Base-by-base conservation (phyloP, 1,140 invertebrate genomes). In the Eciton burchellii region DNA sequence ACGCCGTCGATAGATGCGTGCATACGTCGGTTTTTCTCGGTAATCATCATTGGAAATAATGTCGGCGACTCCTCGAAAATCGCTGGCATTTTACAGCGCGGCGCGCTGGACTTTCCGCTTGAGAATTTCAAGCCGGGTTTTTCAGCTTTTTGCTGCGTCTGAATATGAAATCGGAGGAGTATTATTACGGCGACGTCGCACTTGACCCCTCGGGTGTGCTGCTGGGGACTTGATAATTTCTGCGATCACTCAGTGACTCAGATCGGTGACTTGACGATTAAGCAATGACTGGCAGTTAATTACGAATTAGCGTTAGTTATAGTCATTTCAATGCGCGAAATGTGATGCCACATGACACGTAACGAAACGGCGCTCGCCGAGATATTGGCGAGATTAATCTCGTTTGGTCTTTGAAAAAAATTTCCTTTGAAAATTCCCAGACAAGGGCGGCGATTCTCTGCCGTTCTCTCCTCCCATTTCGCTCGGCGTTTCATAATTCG, bases 1-100 rank as follows among this genome's bases (percentile, higher is more conserved):
- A 90, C 72, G 63, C 88, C 60, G 24, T 72, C 68, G 70, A 57
- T n/a, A 49, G 59, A 66, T 85, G 84, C 81, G 70, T 85, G 85
- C 81, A 84, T 82, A 82, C 1, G 41, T 83, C 74, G 86, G 79
- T 79, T 85, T 76, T 92, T 92, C 91, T 89, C 54, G 81, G 71
- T 84, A 88, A 8, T 26, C 8, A 24, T 8, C 45, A 45, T 45
- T 52, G 56, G 77, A 43, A 83, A 68, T 57, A 66, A 41, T 21
- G 60, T 66, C 47, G 29, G 29, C 12, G 52, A 49, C 57, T 76
- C 70, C 71, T 52, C 6, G 35, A 82, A 63, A 66, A 29, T 70
- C 1, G 11, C 0, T 14, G 43, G 8, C 14, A 4, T 29, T 45
- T 19, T 16, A 6, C 35, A 60, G 29, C 83, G 35, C 29, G 3